These are phyloP conservation scores for Diuraphis noxia DNA, from an alignment of 1,140 invertebrate species.

Conservation along the genomic window DNA sequence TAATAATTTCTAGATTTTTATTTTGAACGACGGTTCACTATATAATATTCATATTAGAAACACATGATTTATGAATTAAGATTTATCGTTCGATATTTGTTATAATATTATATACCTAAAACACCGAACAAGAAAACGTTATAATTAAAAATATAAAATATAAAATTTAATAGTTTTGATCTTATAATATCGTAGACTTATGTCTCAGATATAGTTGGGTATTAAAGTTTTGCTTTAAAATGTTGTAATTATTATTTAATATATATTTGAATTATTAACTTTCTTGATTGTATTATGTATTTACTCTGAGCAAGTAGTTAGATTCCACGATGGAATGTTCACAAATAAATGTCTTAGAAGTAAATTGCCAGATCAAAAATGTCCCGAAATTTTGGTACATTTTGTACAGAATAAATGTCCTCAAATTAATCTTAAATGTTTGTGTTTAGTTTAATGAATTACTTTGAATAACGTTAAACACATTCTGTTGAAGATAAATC, in stretches of 20 bases:
- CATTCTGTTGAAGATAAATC: background rate
- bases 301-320: background rate
- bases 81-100: background rate
- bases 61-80: background rate
- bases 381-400: background rate
- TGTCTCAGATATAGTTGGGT: background rate
- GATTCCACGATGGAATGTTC: background rate
- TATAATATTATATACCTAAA: background rate
- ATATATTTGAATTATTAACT: background rate
- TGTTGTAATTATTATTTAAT: background rate
- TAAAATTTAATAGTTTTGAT: no score
- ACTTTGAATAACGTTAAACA: background rate
- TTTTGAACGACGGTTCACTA: background rate
- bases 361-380: background rate
- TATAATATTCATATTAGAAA: no score
- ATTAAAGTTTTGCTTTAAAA: background rate
- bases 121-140: background rate
- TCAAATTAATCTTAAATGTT: background rate
- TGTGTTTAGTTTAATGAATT: background rate
- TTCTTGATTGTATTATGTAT: background rate
- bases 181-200: background rate
- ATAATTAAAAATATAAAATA: no score
- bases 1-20: no score
- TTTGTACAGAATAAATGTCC: background rate
- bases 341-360: background rate